A percentile compares a stretch with the other conserved stretches of the same genome.
phyloP scores from a whole-genome alignment of 2,113 vertebrate species.

The Coptodon bakossiorum region DNA sequence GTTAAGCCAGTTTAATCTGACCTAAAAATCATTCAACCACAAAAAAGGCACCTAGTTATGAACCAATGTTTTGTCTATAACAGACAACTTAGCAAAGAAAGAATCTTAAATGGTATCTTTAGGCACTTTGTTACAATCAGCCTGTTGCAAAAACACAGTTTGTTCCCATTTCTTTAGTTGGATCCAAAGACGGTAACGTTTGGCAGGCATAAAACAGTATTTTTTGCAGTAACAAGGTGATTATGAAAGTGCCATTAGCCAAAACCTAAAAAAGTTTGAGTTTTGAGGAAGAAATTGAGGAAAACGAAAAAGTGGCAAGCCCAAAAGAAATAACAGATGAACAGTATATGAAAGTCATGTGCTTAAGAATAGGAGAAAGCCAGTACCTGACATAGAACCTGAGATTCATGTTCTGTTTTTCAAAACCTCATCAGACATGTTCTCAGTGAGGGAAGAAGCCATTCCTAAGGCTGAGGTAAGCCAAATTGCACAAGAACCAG shows the following conservation, averaged over 20 bases:
- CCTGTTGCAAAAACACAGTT: neutral
- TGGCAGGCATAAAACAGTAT: neutral
- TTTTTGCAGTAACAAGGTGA: neutral
- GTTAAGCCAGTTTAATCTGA: neutral
- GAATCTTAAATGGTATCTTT: neutral
- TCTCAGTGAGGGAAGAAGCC: neutral
- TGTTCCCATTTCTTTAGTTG: neutral
- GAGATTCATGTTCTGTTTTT: neutral
- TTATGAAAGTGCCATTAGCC: neutral
- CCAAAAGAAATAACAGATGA: neutral
- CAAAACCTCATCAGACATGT: neutral
- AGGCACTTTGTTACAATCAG: neutral
- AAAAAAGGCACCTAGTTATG: neutral
- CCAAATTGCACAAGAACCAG: neutral
- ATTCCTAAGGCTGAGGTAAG: neutral
- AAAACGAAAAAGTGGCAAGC: neutral
- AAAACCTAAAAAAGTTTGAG: neutral
- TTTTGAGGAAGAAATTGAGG: neutral
- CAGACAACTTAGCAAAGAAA: neutral
- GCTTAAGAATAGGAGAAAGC: neutral
- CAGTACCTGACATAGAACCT: neutral
- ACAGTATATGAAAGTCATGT: neutral
- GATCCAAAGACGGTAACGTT: neutral
- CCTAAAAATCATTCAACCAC: neutral
- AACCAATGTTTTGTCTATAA: neutral